Percentiles rank a stretch among this genome's conserved stretches.
Evolutionary conservation across 2,888 invertebrate genomes (phyloP).

Genomic region (Prosapia bicincta): DNA sequence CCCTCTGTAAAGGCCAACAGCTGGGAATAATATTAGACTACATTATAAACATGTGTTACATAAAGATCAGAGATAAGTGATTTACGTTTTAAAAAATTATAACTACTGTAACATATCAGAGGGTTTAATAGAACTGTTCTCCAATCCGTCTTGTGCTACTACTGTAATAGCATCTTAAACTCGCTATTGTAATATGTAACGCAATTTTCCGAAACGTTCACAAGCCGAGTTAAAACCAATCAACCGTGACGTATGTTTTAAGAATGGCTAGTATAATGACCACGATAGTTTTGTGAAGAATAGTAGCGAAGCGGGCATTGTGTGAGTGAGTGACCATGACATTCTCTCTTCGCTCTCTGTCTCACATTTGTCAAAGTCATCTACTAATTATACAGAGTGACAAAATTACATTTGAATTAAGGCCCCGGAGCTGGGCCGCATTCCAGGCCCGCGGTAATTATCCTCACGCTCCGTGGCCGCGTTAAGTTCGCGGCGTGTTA

Average conservation of each 20-base stretch:
- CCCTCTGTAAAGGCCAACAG: too few relatives aligned
- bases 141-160: too few relatives aligned
- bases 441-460: neutral
- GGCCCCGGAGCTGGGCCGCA: neutral
- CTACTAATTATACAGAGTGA: constrained; percentile 16
- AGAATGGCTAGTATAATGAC: neutral
- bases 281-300: neutral
- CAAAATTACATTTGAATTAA: constrained; percentile 23
- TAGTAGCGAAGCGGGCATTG: neutral
- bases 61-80: too few relatives aligned
- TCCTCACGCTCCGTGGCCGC: neutral
- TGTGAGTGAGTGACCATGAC: neutral
- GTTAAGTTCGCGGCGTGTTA: neutral
- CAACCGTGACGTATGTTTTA: neutral
- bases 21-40: too few relatives aligned
- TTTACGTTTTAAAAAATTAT: too few relatives aligned
- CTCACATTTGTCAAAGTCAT: constrained; percentile 22
- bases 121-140: too few relatives aligned
- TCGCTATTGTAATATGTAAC: too few relatives aligned
- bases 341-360: neutral
- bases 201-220: too few relatives aligned
- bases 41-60: too few relatives aligned
- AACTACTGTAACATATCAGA: too few relatives aligned
- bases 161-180: too few relatives aligned
- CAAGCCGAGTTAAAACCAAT: neutral